Percentiles rank a stretch among this genome's conserved stretches.
phyloP scores from a whole-genome alignment of 2,888 invertebrate genomes.

The Didymodactylos carnosus region DNA sequence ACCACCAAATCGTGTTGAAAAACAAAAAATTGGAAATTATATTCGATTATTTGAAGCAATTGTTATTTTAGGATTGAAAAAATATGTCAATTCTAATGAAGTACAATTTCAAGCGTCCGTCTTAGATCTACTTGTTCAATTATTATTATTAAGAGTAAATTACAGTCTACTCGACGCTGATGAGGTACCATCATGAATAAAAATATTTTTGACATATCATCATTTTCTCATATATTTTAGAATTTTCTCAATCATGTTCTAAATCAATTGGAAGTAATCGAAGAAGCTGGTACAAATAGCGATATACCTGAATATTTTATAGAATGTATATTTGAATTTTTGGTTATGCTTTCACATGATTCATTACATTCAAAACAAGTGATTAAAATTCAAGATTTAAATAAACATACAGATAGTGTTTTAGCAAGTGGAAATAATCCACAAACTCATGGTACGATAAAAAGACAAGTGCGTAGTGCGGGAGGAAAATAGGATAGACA shows the following conservation, averaged over 20 bases:
- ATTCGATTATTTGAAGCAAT: conserved; percentile 81
- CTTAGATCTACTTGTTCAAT: conserved; percentile 57
- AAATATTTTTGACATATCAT: too few relatives aligned
- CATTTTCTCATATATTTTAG: too few relatives aligned
- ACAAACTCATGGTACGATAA: conserved; percentile 43
- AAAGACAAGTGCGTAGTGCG: too few relatives aligned
- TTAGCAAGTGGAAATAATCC: conserved; percentile 63
- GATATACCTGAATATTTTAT: conserved; percentile 38
- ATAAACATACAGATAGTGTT: conserved; percentile 64
- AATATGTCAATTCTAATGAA: conserved; percentile 67
- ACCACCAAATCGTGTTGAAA: not conserved
- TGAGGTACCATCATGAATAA: conserved; percentile 65
- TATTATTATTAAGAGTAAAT: conserved; percentile 70
- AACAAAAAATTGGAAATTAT: conserved; percentile 46
- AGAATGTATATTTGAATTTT: conserved; percentile 63
- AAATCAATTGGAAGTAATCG: not conserved
- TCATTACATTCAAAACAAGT: conserved; percentile 49
- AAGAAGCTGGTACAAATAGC: not conserved
- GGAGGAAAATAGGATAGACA: too few relatives aligned
- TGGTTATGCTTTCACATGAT: conserved; percentile 70
- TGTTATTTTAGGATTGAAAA: conserved; percentile 73
- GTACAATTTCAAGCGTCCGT: conserved; percentile 63
- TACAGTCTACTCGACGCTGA: conserved; percentile 83
- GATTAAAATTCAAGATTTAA: conserved; percentile 72
- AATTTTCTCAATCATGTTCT: not conserved